Evolutionary conservation across 53 echinoderm and acorn worm species (phyloP).

Genomic region (Temnopleurus reevesii): DNA sequence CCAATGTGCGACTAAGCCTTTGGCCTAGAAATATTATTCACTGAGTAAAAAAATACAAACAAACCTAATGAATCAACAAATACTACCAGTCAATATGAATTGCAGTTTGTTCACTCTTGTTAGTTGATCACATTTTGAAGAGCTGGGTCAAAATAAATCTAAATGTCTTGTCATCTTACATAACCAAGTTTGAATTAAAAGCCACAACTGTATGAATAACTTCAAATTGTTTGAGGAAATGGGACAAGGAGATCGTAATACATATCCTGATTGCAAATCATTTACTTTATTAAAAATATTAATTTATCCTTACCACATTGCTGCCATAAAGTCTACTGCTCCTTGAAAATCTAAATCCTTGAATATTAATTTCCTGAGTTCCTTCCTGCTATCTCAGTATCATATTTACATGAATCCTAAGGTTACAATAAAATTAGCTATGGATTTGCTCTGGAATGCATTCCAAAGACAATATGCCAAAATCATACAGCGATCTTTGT

Average conservation of each 20-base stretch:
- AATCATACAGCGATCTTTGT: too few relatives aligned
- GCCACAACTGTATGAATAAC: background rate
- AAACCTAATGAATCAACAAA: too few relatives aligned
- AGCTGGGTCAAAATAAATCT: too few relatives aligned
- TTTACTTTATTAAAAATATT: background rate
- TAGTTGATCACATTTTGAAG: too few relatives aligned
- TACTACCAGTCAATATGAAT: too few relatives aligned
- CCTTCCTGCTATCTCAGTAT: background rate
- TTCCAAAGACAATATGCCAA: background rate
- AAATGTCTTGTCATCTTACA: too few relatives aligned
- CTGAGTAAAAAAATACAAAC: too few relatives aligned
- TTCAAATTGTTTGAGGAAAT: background rate
- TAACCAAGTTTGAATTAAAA: too few relatives aligned
- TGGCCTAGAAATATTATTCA: too few relatives aligned
- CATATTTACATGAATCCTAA: background rate
- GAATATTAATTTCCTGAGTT: background rate
- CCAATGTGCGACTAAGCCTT: too few relatives aligned
- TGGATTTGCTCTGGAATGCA: background rate
- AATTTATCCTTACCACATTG: background rate
- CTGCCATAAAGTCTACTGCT: background rate
- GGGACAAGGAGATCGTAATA: background rate
- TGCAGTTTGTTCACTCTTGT: too few relatives aligned
- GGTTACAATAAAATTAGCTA: background rate
- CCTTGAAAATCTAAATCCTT: background rate
- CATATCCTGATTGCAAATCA: background rate